Conservation (phyloP, 1,140 invertebrate genomes). For the Calycopis cecrops region DNA sequence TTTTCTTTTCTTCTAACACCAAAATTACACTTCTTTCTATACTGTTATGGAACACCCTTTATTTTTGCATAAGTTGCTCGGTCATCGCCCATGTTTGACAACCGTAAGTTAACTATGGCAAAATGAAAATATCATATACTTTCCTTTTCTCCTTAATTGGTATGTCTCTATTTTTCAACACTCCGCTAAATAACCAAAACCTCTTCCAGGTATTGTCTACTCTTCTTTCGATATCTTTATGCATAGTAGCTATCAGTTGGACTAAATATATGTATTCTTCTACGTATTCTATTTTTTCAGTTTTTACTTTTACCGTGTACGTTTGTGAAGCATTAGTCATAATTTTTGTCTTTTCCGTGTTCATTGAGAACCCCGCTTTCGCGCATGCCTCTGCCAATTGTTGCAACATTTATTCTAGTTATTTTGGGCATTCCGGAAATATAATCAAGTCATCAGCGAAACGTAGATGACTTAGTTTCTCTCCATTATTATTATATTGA, state of each 20-base stretch:
- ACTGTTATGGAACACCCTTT: too few relatives aligned
- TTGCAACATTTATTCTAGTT: slow-evolving; percentile 27
- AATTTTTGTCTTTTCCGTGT: slow-evolving; percentile 25
- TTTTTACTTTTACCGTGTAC: slow-evolving; percentile 16
- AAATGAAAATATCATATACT: slow-evolving; percentile 25
- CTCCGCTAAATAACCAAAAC: slow-evolving; percentile 31
- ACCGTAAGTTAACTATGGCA: slow-evolving; percentile 28
- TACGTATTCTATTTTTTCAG: slow-evolving; percentile 25
- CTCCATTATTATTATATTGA: slow-evolving; percentile 39
- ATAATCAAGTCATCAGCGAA: slow-evolving; percentile 50
- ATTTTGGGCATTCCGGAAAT: slow-evolving; percentile 22
- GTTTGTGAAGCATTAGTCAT: slow-evolving; percentile 23
- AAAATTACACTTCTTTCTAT: slow-evolving; percentile 26
- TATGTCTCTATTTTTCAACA: slow-evolving; percentile 28
- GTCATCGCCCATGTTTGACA: slow-evolving; percentile 30
- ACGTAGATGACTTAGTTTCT: slow-evolving; percentile 31
- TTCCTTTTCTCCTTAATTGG: slow-evolving; percentile 27
- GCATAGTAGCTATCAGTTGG: slow-evolving; percentile 24
- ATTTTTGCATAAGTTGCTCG: too few relatives aligned
- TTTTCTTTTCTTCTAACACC: slow-evolving; percentile 23
- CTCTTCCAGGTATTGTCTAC: slow-evolving; percentile 30
- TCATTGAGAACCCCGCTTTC: slow-evolving; percentile 29
- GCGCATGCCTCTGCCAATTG: slow-evolving; percentile 26
- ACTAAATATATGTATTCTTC: slow-evolving; percentile 25
- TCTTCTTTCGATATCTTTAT: slow-evolving; percentile 32